phyloP scores from a whole-genome alignment of 2,113 vertebrate species.

The Amphilophus citrinellus region DNA sequence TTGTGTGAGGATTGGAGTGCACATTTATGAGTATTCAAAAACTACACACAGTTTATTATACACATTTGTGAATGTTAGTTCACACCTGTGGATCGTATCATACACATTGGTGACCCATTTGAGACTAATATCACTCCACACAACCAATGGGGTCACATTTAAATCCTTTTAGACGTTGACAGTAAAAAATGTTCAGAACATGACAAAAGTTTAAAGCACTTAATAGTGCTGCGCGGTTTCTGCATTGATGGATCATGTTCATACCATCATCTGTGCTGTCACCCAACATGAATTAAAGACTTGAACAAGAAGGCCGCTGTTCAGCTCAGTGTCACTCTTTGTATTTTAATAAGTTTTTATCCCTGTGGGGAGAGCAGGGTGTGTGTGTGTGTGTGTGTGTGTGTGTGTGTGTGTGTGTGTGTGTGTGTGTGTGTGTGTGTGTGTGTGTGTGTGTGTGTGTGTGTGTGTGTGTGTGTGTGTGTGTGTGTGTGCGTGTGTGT shows the following conservation, averaged over 20 bases:
- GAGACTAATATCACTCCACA: too few relatives aligned
- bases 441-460: background rate
- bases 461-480: background rate
- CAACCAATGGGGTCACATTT: too few relatives aligned
- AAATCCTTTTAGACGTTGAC: background rate
- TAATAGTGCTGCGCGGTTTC: background rate
- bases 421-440: background rate
- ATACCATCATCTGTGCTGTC: background rate
- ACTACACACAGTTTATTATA: background rate
- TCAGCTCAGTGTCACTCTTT: slow-evolving; percentile 3
- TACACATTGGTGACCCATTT: too few relatives aligned
- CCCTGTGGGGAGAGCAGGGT: background rate
- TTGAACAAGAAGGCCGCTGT: background rate
- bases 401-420: background rate
- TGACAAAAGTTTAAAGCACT: background rate
- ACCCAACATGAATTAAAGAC: slow-evolving; percentile 4
- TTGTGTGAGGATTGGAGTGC: too few relatives aligned
- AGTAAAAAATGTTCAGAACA: background rate
- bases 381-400: background rate
- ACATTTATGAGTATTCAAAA: background rate
- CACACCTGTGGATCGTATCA: background rate
- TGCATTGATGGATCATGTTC: background rate
- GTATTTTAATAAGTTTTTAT: background rate
- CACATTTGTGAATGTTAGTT: background rate
- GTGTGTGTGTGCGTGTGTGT: background rate